Conservation (phyloP, 2,888 invertebrate genomes). For the Eupeodes latifasciatus region DNA sequence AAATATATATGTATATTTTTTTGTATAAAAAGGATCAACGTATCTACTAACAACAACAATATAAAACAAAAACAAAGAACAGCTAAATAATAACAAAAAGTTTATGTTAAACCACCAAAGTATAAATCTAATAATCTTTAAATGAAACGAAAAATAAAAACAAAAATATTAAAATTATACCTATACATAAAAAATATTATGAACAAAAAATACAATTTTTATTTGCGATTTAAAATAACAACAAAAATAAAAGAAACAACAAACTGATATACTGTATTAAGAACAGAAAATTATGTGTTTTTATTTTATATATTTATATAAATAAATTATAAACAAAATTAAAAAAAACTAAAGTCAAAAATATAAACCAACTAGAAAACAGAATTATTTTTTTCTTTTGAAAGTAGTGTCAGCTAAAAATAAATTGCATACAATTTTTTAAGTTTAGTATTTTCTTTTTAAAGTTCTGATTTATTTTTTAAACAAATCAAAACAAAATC, state of each 20-base stretch:
- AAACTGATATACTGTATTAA: constrained; percentile 54
- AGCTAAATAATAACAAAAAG: constrained; percentile 46
- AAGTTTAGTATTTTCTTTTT: constrained; percentile 2
- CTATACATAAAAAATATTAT: constrained; percentile 34
- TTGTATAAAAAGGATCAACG: constrained; percentile 26
- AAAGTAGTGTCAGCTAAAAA: constrained; percentile 22
- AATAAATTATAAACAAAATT: neutral
- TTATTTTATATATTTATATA: constrained; percentile 8
- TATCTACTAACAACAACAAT: constrained; percentile 46
- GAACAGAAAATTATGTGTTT: constrained; percentile 26
- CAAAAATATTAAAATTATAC: constrained; percentile 54
- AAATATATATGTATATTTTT: neutral
- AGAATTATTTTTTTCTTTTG: neutral
- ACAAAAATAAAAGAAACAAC: constrained; percentile 2
- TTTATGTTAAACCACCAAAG: constrained; percentile 74
- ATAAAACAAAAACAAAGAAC: neutral
- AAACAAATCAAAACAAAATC: constrained; percentile 55
- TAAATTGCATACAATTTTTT: constrained; percentile 10
- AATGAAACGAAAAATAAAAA: constrained; percentile 65
- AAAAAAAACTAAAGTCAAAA: neutral
- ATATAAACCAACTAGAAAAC: neutral
- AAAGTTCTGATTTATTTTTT: constrained; percentile 46
- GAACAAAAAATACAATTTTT: neutral
- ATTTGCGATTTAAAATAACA: constrained; percentile 58
- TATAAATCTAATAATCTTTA: constrained; percentile 67